Evolutionary conservation across 2,113 vertebrate genomes (phyloP).

Genomic region (Paratilapia polleni): DNA sequence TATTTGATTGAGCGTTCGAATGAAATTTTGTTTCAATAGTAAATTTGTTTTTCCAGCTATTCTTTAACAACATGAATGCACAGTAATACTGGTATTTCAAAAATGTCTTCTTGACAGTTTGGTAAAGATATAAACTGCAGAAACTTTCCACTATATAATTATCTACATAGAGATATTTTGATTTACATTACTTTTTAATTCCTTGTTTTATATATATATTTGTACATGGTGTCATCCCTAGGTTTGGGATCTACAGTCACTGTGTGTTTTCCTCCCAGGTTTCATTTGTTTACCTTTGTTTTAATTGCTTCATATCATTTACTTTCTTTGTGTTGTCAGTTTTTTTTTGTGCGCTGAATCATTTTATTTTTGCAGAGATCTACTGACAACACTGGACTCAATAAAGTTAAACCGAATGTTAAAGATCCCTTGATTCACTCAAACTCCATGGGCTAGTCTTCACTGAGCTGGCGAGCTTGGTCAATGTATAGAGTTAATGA

Average conservation of each 20-base stretch:
- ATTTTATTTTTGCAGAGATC: not conserved
- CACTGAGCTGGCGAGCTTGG: not conserved
- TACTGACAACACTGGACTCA: conserved; percentile 19
- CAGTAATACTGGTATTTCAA: not conserved
- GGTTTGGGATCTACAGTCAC: not conserved
- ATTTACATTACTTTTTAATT: not conserved
- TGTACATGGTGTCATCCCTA: not conserved
- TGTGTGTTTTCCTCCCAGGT: not conserved
- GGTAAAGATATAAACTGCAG: no score
- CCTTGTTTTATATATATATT: not conserved
- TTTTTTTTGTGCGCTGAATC: not conserved
- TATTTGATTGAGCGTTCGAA: not conserved
- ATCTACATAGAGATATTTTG: not conserved
- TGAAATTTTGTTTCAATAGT: not conserved
- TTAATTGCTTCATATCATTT: not conserved
- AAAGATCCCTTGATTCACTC: conserved; percentile 17
- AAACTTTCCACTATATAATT: not conserved
- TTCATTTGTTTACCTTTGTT: conserved; percentile 5
- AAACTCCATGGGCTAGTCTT: not conserved
- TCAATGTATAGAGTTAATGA: not conserved
- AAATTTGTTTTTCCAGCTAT: not conserved
- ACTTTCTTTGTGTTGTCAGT: not conserved
- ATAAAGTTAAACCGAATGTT: conserved; percentile 20
- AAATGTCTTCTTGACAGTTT: not conserved
- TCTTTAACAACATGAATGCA: not conserved